phyloP scores from a whole-genome alignment of 2,113 vertebrate species.

The Amazona vittata region DNA sequence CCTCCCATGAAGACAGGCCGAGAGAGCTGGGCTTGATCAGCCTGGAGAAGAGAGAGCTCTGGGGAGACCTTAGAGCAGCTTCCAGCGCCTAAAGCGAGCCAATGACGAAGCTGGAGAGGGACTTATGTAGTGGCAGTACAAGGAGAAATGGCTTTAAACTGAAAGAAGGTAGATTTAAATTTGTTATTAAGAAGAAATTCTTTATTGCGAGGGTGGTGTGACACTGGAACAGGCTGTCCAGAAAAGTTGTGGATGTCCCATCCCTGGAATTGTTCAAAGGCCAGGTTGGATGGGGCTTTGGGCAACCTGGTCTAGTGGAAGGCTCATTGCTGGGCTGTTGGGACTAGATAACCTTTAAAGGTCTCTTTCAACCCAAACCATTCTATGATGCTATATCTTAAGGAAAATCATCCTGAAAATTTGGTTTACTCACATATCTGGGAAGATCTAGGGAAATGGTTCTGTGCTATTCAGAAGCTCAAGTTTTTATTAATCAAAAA shows the following conservation, averaged over 20 bases:
- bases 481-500: neutral
- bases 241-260: neutral
- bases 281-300: neutral
- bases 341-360: neutral
- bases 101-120: neutral
- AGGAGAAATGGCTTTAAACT: neutral
- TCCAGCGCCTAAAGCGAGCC: neutral
- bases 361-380: neutral
- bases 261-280: neutral
- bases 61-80: rapidly evolving
- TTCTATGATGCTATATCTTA: neutral
- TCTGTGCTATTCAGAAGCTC: neutral
- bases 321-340: rapidly evolving
- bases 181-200: neutral
- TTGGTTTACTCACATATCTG: neutral
- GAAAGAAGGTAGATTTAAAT: neutral
- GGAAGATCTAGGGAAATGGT: neutral
- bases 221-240: neutral
- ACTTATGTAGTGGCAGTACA: neutral
- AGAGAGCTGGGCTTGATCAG: neutral
- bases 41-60: neutral
- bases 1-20: neutral
- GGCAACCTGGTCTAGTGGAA: neutral
- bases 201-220: rapidly evolving
- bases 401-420: neutral